Percentiles rank a stretch among this genome's conserved stretches.
phyloP scores from a whole-genome alignment of 2,113 vertebrate species.

The Aldabrachelys gigantea region DNA sequence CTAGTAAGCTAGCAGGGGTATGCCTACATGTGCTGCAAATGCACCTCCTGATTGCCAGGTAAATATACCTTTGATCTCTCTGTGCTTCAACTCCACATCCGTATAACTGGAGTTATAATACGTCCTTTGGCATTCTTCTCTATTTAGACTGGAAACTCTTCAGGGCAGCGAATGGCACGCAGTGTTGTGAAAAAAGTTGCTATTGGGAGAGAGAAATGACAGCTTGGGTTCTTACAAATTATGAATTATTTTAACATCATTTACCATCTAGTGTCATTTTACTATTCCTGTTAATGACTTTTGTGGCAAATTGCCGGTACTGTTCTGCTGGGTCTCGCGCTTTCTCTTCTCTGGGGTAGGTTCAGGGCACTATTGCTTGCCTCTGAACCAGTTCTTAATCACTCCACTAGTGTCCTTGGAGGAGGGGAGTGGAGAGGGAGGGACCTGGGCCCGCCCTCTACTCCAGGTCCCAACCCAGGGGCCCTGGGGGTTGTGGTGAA shows the following conservation, averaged over 20 bases:
- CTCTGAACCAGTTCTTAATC: too few species aligned
- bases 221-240: slow-evolving; percentile 17
- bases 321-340: too few species aligned
- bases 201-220: slow-evolving; percentile 18
- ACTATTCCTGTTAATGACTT: background rate
- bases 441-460: too few species aligned
- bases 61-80: background rate
- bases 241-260: slow-evolving; percentile 4
- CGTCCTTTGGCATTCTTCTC: background rate
- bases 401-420: too few species aligned
- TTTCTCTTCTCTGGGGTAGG: too few species aligned
- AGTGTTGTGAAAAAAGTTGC: slow-evolving; percentile 16
- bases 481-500: too few species aligned
- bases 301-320: too few species aligned
- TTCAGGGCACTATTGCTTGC: too few species aligned
- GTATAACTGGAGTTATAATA: background rate
- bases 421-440: too few species aligned
- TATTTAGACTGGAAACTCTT: slow-evolving; percentile 3
- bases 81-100: background rate
- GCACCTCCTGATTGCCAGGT: background rate
- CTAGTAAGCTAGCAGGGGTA: background rate
- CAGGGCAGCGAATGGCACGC: background rate
- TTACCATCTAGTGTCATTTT: slow-evolving; percentile 1
- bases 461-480: too few species aligned
- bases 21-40: background rate